These are phyloP conservation scores for Drosophila dunni DNA, from an alignment of 1,140 invertebrate genomes.

Conservation along the genomic window DNA sequence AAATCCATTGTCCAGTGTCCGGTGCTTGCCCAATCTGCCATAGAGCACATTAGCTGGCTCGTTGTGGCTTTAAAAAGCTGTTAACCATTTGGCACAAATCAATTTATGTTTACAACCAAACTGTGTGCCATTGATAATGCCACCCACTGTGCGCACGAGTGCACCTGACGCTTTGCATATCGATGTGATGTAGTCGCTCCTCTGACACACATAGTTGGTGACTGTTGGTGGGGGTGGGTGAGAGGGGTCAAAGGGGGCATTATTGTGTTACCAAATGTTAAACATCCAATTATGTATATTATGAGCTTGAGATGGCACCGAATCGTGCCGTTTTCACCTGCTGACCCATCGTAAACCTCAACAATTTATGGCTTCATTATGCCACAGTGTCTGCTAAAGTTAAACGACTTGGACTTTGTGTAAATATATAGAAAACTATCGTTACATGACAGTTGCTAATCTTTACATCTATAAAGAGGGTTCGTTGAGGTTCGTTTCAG, in stretches of 20 bases:
- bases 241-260: conserved; percentile 15
- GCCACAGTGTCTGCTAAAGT: conserved; percentile 21
- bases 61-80: conserved; percentile 53
- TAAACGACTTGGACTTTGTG: conserved; percentile 6
- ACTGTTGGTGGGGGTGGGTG: too few relatives aligned
- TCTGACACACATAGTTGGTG: conserved; percentile 29
- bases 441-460: conserved; percentile 51
- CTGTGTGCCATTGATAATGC: conserved; percentile 60
- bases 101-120: conserved; percentile 64
- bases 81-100: conserved; percentile 74
- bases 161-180: conserved; percentile 71
- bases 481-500: background rate
- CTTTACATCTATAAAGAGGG: conserved; percentile 23
- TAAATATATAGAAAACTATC: conserved; percentile 9
- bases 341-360: conserved; percentile 59
- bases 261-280: conserved; percentile 57
- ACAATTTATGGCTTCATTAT: conserved; percentile 39
- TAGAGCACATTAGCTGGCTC: conserved; percentile 11
- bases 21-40: background rate
- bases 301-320: conserved; percentile 20
- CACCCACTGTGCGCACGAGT: conserved; percentile 70
- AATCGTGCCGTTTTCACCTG: conserved; percentile 62
- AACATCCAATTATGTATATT: conserved; percentile 56
- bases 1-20: background rate
- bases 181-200: conserved; percentile 33